Evolutionary conservation across 2,888 invertebrate species (phyloP), one percentile per base, ranked within the genome.

Genomic region (Drosophila hamatofila): DNA sequence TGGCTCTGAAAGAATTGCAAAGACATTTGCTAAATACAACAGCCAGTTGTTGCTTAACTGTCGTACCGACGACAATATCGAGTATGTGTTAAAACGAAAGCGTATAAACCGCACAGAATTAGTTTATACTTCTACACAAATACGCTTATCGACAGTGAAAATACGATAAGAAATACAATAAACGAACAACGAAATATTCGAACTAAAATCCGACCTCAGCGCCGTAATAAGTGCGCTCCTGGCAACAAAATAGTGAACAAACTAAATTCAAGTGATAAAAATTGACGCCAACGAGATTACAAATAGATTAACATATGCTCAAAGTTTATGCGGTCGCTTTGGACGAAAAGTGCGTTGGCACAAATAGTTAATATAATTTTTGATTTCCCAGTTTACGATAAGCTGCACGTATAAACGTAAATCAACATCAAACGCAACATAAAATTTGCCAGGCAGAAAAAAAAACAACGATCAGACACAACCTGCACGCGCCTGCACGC

Each of bases 231-330:
- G 35, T 68, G 21, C 67, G 62, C 76, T 78, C 62, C 76, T 68
- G 62, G 57, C 65, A 75, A 78, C 68, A 68, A 33, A 33, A 54
- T 33, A 60, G 54, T 55, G 33, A 12, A 56, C 8, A 61, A 61
- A 77, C 48, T 51, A 46, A 27, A 59, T 51, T 33, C 44, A 18
- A 46, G 25, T 46, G 46, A 68, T 63, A 64, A 42, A 37, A 66
- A 18, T 37, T 37, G 18, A 42, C 23, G 30, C 21, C 25, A 23
- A 18, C 27, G n/a, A 37, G 64, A 79, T 81, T 61, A 71, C 51
- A 56, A 27, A 66, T 25, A 61, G 78, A 83, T 83, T 70, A 72
- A 11, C 71, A 83, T 75, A 80, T 69, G 70, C 60, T 60, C 30
- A 11, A 51, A 16, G 58, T 57, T 64, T 25, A 55, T 68, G 27